A percentile compares a stretch with the other conserved stretches of the same genome.
phyloP scores from a whole-genome alignment of 2,888 invertebrate species.

The Leuctra nigra region DNA sequence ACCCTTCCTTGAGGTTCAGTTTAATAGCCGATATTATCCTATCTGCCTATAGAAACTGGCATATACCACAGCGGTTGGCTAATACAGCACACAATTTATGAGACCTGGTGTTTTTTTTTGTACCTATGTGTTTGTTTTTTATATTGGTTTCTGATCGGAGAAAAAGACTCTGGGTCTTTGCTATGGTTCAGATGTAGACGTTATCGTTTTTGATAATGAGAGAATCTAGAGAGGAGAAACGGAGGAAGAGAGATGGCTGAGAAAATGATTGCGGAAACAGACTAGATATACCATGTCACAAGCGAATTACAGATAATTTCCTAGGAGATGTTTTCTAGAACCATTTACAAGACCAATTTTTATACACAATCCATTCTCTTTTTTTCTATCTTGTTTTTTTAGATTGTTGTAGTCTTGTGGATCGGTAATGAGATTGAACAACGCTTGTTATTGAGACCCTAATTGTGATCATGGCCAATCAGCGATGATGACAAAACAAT shows the following conservation, averaged over 20 bases:
- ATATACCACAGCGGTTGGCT: constrained; percentile 7
- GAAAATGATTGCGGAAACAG: constrained; percentile 24
- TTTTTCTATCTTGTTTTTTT: neutral
- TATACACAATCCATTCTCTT: constrained; percentile 14
- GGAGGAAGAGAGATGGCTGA: neutral
- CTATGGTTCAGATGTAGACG: too few species aligned
- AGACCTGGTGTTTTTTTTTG: neutral
- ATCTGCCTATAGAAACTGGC: neutral
- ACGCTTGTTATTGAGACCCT: neutral
- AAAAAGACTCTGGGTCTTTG: too few species aligned
- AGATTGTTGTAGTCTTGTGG: neutral
- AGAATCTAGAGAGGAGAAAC: too few species aligned
- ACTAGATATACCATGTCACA: constrained; percentile 19
- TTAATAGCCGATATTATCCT: constrained; percentile 17
- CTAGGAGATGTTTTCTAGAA: constrained; percentile 14
- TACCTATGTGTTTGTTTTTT: neutral
- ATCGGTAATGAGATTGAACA: neutral
- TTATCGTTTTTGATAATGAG: constrained; percentile 6
- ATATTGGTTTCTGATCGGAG: constrained; percentile 12
- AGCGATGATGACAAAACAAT: neutral
- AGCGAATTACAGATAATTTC: constrained; percentile 22
- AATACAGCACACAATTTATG: constrained; percentile 9
- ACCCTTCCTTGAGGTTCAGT: constrained; percentile 1
- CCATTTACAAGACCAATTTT: constrained; percentile 19
- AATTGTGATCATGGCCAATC: constrained; percentile 6